Base-by-base conservation (phyloP, 2,797 vertebrate species). In the Sebastes wilsoni region DNA sequence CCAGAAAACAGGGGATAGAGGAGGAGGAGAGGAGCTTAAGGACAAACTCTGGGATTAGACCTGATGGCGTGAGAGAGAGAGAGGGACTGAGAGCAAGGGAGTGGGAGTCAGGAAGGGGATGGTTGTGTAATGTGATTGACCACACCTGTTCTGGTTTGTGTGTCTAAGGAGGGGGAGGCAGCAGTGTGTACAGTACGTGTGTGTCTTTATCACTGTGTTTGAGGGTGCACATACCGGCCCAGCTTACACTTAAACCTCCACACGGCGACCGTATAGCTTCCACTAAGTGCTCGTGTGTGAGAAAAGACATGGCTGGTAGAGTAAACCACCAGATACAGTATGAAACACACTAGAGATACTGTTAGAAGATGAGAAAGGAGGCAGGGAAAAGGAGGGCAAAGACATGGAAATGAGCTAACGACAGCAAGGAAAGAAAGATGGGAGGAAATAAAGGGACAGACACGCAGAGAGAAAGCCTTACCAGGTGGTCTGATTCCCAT, bases 401-500 rank as follows among this genome's bases (percentile, higher is more conserved):
- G 36, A n/a, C 27, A n/a, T 30, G 55, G 77, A 87, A 75, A 81
- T 22, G 66, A 84, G 54, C 20, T 28, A 58, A 77, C 6, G 38
- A 73, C 20, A 75, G 58, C 27, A 23, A 80, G 34, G 34, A 64
- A 73, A 77, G 75, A 72, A 20, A 71, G 49, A 77, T 25, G 25
- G 67, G 71, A 86, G 76, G 81, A 62, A 88, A 89, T 64, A 89
- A 80, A 90, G 79, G 79, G 82, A 81, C 81, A 92, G 90, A 91
- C 88, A 90, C 58, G 67, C 83, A 87, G 90, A 83, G 90, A 82
- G 77, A 87, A 89, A 91, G 83, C 83, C 97, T 96, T 97, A 99
- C 98, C 98, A 97, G 98, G 98, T 36, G 98, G 98, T 97, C 98
- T 97, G 96, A 99, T 99, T 95, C 98, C 98, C 98, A 99, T 99